Evolutionary conservation across 1,140 invertebrate species (phyloP), one percentile per base, ranked within the genome.

Genomic region (Aphelenchoides besseyi): DNA sequence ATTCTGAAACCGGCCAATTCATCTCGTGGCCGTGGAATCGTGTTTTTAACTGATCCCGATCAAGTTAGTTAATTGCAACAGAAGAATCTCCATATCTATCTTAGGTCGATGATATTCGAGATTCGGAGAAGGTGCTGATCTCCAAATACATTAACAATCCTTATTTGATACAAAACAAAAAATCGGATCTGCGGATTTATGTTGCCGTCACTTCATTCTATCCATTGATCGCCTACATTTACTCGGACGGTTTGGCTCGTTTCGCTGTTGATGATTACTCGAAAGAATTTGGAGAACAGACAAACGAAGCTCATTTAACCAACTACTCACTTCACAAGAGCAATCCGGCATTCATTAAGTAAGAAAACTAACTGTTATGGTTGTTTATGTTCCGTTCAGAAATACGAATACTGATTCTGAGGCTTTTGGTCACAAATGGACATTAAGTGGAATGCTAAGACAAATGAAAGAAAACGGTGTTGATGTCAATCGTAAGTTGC

Each of bases 321-420:
- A 98, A 98, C 87, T 98, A 97, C 86, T 95, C 92, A 77, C 92
- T 98, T 71, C 97, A 98, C 86, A 96, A 95, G 71, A 35, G 16
- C 0, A 70, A 37, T 28, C 54, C 76, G 26, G 41, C 80, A 37
- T 82, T 80, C 62, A 64, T 80, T 23, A 79, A 76, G 72, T 78
- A 67, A 55, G 73, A 28, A 28, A 3, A 23, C 12, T 3, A 36
- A 26, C 26, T 23, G 0, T 74, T 72, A 30, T n/a, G n/a, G n/a
- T n/a, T n/a, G n/a, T n/a, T n/a, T 12, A 70, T 32, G 8, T 71
- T 18, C n/a, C 1, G 23, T 79, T 61, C 59, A 71, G 78, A 26
- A 80, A 80, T 57, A 73, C 73, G 28, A 64, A 67, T 23, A 48
- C 74, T 28, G 37, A 53, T 0, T 36, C 68, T 0, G 80, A 82